Evolutionary conservation across 2,797 vertebrate genomes (phyloP), one percentile per base, ranked within the genome.

Genomic region (Parauchenoglanis punctatus): DNA sequence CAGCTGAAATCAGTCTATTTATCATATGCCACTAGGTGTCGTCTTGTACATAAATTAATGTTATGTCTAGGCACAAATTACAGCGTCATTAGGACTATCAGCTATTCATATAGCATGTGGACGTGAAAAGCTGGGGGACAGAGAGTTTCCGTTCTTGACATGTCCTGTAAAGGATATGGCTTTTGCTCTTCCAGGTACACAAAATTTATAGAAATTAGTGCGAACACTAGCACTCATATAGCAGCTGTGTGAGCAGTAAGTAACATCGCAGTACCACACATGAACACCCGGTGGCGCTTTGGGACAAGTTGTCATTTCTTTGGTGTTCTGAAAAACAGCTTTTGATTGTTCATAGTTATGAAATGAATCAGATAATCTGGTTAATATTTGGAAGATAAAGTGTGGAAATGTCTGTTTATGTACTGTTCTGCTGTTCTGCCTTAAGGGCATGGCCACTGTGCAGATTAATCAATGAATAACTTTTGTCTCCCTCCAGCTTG

Each of bases 221-320:
- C n/a, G 61, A n/a, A 3, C 61, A 4, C 25, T 70, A 20, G 31
- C 13, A 17, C 15, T 18, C 2, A 8, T n/a, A 7, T 7, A 40
- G 7, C 35, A 70, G 65, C 31, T 72, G 35, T 44, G 70, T 72
- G 70, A 20, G 70, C 70, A 72, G 7, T 23, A 10, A 72, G 7
- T 11, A 72, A 8, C 35, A 23, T n/a, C 83, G 88, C 56, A 85
- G 68, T 90, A 1, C 35, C 31, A 81, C 0, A 80, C 2, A 46
- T 18, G 0, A 44, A 88, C 93, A 87, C 70, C 81, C 88, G 89
- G 75, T 86, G 93, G 77, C 87, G 12, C 0, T 76, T 54, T 65
- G 63, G 7, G 35, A 75, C 13, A 81, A 70, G 4, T 44, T 65
- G 11, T 67, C 13, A n/a, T 18, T 86, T 28, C 1, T 17, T 56